Conservation (phyloP, 2,888 invertebrate species). For the Euplagia quadripunctaria region DNA sequence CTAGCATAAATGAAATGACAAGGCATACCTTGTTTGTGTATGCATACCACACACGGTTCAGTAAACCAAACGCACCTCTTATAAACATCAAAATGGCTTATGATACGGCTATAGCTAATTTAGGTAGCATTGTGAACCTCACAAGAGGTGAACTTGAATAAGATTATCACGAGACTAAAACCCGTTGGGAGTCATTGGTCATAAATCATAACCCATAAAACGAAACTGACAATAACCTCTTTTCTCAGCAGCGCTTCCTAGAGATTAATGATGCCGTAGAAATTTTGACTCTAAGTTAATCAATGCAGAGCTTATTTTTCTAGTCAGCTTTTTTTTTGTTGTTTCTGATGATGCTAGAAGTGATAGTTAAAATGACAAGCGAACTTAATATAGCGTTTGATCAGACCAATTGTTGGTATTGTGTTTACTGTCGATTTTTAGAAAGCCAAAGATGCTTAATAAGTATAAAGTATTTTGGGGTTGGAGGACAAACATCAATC, state of each 20-base stretch:
- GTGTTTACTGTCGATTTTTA: conserved; percentile 81
- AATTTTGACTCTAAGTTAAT: conserved; percentile 52
- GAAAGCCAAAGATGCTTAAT: conserved; percentile 75
- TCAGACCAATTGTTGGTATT: conserved; percentile 86
- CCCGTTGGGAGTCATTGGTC: conserved; percentile 87
- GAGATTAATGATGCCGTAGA: conserved; percentile 39
- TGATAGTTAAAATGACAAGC: conserved; percentile 86
- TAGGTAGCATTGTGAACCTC: conserved; percentile 86
- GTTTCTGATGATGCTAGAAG: conserved; percentile 66
- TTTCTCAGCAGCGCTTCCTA: conserved; percentile 79
- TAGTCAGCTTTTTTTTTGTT: conserved; percentile 27
- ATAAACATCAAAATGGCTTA: conserved; percentile 70
- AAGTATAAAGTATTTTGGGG: conserved; percentile 68
- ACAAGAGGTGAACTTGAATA: conserved; percentile 83
- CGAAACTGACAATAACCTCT: conserved; percentile 84
- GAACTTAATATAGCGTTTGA: conserved; percentile 87
- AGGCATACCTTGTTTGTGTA: conserved; percentile 70
- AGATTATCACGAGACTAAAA: conserved; percentile 84
- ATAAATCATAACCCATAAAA: conserved; percentile 88
- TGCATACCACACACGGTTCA: conserved; percentile 72
- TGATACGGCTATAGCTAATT: conserved; percentile 84
- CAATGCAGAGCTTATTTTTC: conserved; percentile 27
- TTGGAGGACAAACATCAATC: conserved; percentile 83
- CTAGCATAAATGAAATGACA: conserved; percentile 66
- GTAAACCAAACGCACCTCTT: conserved; percentile 62